Percentiles rank a stretch among this genome's conserved stretches.
Conservation (phyloP, 2,113 vertebrate genomes). For the Myodes glareolus region DNA sequence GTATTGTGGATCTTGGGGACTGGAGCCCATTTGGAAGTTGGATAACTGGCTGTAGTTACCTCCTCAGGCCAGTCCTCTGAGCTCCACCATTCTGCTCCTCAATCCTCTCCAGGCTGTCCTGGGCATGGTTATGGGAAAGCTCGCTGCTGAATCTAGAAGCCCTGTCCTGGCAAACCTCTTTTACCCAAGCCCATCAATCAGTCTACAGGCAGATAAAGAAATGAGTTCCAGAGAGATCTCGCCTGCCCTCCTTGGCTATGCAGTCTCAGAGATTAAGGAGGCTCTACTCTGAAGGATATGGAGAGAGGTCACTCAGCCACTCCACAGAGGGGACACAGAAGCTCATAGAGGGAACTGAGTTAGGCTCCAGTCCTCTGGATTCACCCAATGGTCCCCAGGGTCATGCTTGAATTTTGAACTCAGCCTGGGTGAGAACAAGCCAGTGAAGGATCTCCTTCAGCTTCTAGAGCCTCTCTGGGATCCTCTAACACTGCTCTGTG, state of each 20-base stretch:
- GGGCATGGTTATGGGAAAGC: too few species aligned
- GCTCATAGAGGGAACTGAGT: too few species aligned
- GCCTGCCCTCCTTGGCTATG: rapidly evolving
- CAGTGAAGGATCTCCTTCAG: background rate
- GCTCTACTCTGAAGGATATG: background rate
- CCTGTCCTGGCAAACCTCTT: background rate
- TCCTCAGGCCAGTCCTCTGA: too few species aligned
- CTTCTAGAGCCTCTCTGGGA: background rate
- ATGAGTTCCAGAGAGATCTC: background rate
- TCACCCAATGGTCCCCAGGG: background rate
- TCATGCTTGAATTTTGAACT: background rate
- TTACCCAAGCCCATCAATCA: background rate
- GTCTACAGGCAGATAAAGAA: background rate
- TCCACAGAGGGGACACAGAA: background rate
- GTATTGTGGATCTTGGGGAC: background rate
- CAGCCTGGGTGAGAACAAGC: background rate
- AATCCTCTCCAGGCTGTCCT: background rate
- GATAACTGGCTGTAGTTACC: background rate
- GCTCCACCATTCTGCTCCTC: background rate
- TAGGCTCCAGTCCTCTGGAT: background rate
- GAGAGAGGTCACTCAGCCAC: background rate
- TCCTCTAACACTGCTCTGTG: background rate
- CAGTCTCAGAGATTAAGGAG: background rate
- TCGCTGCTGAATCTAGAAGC: background rate
- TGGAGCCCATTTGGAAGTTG: background rate